Evolutionary conservation across 1,140 invertebrate species (phyloP).

Genomic region (Listronotus bonariensis): DNA sequence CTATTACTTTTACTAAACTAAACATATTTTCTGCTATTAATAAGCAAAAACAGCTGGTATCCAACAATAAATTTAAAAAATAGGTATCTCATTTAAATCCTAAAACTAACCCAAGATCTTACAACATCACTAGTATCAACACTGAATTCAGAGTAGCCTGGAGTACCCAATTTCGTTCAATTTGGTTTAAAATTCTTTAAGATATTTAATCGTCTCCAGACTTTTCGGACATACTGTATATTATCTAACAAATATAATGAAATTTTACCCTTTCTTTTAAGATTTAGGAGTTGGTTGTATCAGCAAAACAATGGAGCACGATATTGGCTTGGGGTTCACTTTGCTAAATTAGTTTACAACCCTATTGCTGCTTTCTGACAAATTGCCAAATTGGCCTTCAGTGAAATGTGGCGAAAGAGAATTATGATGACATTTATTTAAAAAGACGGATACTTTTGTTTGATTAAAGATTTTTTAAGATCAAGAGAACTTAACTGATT

Average conservation of each 20-base stretch:
- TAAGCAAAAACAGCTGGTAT: too few relatives aligned
- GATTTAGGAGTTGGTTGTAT: conserved; percentile 30
- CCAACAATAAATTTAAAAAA: too few relatives aligned
- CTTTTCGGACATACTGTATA: too few relatives aligned
- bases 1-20: too few relatives aligned
- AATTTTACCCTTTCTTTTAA: conserved; percentile 20
- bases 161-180: too few relatives aligned
- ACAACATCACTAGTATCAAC: too few relatives aligned
- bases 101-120: too few relatives aligned
- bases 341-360: conserved; percentile 38
- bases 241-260: conserved; percentile 12
- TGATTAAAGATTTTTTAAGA: conserved; percentile 18
- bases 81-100: too few relatives aligned
- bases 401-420: conserved; percentile 41
- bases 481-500: not conserved
- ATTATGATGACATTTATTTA: conserved; percentile 34
- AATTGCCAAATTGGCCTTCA: conserved; percentile 35
- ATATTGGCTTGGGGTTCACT: conserved; percentile 40
- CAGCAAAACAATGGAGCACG: conserved; percentile 48
- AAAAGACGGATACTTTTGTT: conserved; percentile 16
- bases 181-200: too few relatives aligned
- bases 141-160: too few relatives aligned
- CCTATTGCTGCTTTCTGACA: conserved; percentile 26
- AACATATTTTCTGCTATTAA: too few relatives aligned
- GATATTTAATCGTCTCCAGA: too few relatives aligned